Evolutionary conservation across 1,140 invertebrate genomes (phyloP).

Genomic region (Trachymyrmex septentrionalis): DNA sequence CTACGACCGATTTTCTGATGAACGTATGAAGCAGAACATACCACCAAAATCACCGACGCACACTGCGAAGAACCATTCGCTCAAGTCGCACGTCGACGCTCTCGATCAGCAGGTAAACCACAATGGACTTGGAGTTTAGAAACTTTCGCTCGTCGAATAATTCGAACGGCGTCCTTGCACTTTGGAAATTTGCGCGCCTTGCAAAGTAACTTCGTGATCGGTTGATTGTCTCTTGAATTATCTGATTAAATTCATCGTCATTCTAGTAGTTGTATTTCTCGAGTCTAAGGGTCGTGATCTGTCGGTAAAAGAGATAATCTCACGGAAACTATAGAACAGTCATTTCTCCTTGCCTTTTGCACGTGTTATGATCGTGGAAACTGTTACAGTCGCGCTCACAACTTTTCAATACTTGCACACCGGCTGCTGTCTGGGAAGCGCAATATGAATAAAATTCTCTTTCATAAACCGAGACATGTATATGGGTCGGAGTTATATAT

Average conservation of each 20-base stretch:
- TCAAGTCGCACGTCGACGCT: conserved; percentile 43
- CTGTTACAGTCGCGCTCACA: neutral
- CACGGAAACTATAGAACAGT: neutral
- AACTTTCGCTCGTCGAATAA: conserved; percentile 9
- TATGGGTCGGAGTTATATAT: neutral
- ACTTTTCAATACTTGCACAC: neutral
- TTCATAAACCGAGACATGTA: neutral
- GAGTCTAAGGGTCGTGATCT: neutral
- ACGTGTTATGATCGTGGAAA: neutral
- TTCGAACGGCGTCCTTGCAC: conserved; percentile 22
- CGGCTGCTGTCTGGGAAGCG: neutral
- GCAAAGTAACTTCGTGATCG: neutral
- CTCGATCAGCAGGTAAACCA: conserved; percentile 64
- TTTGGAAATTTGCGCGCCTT: conserved; percentile 4
- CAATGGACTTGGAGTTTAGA: conserved; percentile 40
- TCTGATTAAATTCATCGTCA: conserved; percentile 30
- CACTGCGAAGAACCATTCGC: conserved; percentile 22
- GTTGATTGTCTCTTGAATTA: conserved; percentile 10
- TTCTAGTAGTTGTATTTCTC: conserved; percentile 1
- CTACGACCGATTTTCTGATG: neutral
- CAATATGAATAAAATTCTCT: neutral
- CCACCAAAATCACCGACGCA: neutral
- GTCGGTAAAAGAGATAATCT: neutral
- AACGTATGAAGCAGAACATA: neutral
- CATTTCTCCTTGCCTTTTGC: neutral